Base-by-base conservation (phyloP, 2,113 vertebrate genomes). In the Lanius ludovicianus region DNA sequence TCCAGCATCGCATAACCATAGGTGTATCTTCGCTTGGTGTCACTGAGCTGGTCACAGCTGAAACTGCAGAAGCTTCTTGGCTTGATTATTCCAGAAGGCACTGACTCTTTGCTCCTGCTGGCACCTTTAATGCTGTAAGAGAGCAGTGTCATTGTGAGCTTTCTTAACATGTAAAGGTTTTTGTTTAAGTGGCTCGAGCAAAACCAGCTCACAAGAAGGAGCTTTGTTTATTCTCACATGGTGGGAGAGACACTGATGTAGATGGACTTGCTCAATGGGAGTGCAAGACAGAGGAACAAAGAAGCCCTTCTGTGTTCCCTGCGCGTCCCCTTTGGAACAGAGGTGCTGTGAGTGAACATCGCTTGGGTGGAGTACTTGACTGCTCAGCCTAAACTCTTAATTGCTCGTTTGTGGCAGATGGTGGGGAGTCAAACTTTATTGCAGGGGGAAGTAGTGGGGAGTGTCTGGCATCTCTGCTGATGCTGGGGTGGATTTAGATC, bases 21-120 rank as follows among this genome's bases (percentile, higher is more conserved):
- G 0, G 93, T 93, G 5, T 97, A 57, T 49, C 95, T 82, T 71
- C 11, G 28, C 56, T 68, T 76, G 78, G 68, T 89, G 30, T 91
- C 88, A 9, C 77, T 89, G 91, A 95, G 65, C 39, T 97, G 97
- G 35, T 96, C 97, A 10, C 98, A 98, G 52, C 97, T 96, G 85
- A 97, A 88, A 14, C 95, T 97, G 95, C 96, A 97, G 87, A 95
- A 89, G 33, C 83, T 97, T 75, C 89, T 80, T 2, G 96, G 93
- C 92, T 94, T 95, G 59, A 53, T 50, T 73, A 78, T 63, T 27
- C 96, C 96, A 1, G 89, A 92, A 16, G 97, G 97, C 67, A 97
- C 93, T 0, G 97, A 97, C 68, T 98, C 98, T 94, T 98, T 98
- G 77, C 97, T 98, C 86, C 95, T 97, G 70, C 97, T 98, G 87